These are phyloP conservation scores for Macrocentrus cingulum DNA, from an alignment of 1,140 invertebrate genomes.

Conservation along the genomic window DNA sequence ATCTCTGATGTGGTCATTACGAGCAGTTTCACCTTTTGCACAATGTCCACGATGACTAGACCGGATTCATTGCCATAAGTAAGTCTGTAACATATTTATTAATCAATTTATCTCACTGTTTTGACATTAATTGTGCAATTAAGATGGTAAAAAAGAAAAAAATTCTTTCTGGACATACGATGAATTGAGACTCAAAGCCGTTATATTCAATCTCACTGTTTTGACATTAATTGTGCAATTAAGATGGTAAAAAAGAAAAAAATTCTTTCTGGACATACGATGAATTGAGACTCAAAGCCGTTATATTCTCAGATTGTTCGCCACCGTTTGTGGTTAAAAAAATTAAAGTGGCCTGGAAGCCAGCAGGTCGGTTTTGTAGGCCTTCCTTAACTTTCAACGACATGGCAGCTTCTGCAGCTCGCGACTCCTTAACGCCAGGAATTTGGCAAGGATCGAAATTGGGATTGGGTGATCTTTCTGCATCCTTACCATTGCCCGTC, in stretches of 20 bases:
- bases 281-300: constrained; percentile 90
- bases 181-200: constrained; percentile 90
- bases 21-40: constrained; percentile 86
- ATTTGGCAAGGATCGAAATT: constrained; percentile 68
- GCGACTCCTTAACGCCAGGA: constrained; percentile 58
- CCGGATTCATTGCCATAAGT: constrained; percentile 96
- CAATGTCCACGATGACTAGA: constrained; percentile 90
- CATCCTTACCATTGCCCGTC: constrained; percentile 77
- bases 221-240: too few species aligned
- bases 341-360: constrained; percentile 94
- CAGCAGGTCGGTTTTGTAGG: constrained; percentile 77
- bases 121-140: too few species aligned
- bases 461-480: constrained; percentile 76
- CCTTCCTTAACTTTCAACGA: constrained; percentile 75
- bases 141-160: too few species aligned
- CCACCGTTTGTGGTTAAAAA: constrained; percentile 86
- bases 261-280: constrained; percentile 91
- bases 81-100: constrained; percentile 67
- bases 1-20: constrained; percentile 84
- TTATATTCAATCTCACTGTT: constrained; percentile 43
- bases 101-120: too few species aligned
- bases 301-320: constrained; percentile 79
- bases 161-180: constrained; percentile 91
- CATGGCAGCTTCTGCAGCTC: constrained; percentile 25
- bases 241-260: too few species aligned